These are phyloP conservation scores for Drosophila kambysellisi DNA, from an alignment of 2,888 invertebrate genomes.

Conservation along the genomic window DNA sequence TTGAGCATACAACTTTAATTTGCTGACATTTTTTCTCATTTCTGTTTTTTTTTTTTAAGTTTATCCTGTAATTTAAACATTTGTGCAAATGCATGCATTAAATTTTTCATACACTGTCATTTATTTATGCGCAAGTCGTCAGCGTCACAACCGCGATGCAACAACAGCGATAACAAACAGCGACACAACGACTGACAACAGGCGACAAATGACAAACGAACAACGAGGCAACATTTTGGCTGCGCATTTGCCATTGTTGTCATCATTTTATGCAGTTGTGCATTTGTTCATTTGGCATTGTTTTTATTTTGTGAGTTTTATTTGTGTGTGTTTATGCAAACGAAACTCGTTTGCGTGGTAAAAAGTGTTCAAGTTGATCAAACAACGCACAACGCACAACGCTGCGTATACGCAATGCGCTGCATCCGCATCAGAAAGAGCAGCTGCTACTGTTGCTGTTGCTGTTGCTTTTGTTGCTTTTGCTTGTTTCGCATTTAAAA, in stretches of 20 bases:
- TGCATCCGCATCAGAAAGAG: constrained; percentile 50
- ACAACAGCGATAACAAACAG: constrained; percentile 48
- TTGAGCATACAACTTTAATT: constrained; percentile 14
- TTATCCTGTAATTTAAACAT: constrained; percentile 46
- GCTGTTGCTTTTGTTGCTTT: too few relatives aligned
- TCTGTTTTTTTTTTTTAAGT: constrained; percentile 12
- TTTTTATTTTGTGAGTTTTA: constrained; percentile 30
- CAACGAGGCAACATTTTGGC: constrained; percentile 50
- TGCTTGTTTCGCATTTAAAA: constrained; percentile 62
- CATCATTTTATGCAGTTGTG: constrained; percentile 54
- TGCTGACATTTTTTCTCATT: constrained; percentile 2
- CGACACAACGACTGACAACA: constrained; percentile 31
- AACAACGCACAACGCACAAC: constrained; percentile 9
- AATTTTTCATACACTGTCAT: constrained; percentile 45
- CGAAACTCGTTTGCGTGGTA: constrained; percentile 50
- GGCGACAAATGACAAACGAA: constrained; percentile 41
- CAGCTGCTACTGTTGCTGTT: constrained; percentile 18
- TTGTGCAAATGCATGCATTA: constrained; percentile 38
- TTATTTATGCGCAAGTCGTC: constrained; percentile 72
- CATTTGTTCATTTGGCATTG: constrained; percentile 62
- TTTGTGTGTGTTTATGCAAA: constrained; percentile 42
- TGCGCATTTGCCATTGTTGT: constrained; percentile 44
- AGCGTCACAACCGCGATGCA: constrained; percentile 49
- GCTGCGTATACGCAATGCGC: constrained; percentile 60
- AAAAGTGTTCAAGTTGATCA: constrained; percentile 11